phyloP scores from a whole-genome alignment of 1,140 invertebrate genomes.

The Monomorium pharaonis region DNA sequence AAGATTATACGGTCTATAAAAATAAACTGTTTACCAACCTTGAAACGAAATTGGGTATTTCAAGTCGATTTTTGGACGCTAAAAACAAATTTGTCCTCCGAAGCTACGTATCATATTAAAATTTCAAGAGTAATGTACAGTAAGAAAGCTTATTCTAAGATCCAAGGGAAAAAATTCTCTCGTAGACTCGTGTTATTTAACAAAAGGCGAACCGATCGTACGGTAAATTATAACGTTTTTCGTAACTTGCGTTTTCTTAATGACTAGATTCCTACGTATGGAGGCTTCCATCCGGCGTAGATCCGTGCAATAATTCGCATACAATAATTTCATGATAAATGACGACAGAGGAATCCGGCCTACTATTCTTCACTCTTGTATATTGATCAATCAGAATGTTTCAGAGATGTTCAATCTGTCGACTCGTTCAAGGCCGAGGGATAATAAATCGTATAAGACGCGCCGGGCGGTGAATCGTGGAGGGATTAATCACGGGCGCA shows the following conservation, averaged over 20 bases:
- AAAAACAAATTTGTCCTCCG: too few species aligned
- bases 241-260: not conserved
- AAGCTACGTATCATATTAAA: too few species aligned
- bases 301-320: not conserved
- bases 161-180: too few species aligned
- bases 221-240: not conserved
- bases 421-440: slow-evolving; percentile 41
- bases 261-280: not conserved
- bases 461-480: slow-evolving; percentile 14
- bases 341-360: slow-evolving; percentile 30
- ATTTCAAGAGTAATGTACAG: too few species aligned
- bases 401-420: slow-evolving; percentile 47
- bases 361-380: slow-evolving; percentile 28
- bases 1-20: not conserved
- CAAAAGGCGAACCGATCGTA: not conserved
- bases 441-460: slow-evolving; percentile 51
- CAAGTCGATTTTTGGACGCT: too few species aligned
- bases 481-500: slow-evolving; percentile 51
- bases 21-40: not conserved
- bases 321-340: slow-evolving; percentile 50
- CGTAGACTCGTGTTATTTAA: not conserved
- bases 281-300: not conserved
- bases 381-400: slow-evolving; percentile 48
- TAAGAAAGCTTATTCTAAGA: too few species aligned
- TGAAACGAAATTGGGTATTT: too few species aligned